These are phyloP conservation scores for Pseudonaja textilis DNA, from an alignment of 2,113 vertebrate genomes.

Conservation along the genomic window DNA sequence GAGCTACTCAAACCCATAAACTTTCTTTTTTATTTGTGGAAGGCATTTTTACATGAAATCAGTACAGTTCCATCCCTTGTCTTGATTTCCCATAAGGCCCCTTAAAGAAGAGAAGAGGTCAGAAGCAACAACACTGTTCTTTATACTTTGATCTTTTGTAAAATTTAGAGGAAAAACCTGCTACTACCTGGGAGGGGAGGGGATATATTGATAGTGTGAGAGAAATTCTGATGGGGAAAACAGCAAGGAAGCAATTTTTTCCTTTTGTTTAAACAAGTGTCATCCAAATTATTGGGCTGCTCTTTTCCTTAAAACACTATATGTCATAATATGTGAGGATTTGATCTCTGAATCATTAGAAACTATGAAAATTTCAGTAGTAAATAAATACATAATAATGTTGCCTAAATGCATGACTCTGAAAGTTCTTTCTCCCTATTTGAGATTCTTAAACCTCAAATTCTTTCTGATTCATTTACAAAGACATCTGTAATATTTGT, in stretches of 20 bases:
- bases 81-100: background rate
- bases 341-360: background rate
- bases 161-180: background rate
- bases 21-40: background rate
- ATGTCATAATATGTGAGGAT: background rate
- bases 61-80: background rate
- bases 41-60: background rate
- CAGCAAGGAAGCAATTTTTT: background rate
- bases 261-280: background rate
- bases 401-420: background rate
- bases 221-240: background rate
- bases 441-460: background rate
- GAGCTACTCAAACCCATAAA: background rate
- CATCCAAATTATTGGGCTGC: background rate
- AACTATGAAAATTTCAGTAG: background rate
- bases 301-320: background rate
- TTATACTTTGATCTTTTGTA: background rate
- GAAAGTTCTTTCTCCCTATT: background rate
- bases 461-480: background rate
- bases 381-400: background rate
- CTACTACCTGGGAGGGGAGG: background rate
- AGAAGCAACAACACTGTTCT: background rate
- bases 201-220: background rate
- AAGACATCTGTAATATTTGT: background rate
- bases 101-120: background rate